Conservation (phyloP, 2,113 vertebrate species). For the Zosterops borbonicus region DNA sequence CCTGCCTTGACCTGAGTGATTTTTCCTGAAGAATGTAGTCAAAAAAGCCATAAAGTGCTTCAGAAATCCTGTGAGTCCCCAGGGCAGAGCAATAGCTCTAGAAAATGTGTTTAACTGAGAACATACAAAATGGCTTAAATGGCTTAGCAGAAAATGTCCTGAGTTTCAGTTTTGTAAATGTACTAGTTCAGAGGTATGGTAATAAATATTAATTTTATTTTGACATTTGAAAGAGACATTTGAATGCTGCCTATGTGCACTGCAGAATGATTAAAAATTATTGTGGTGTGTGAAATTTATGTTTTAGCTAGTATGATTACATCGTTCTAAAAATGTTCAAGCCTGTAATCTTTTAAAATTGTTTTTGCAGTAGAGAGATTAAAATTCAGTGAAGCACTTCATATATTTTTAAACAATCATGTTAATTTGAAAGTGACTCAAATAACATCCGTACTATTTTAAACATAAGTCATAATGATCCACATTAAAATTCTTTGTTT, state of each 20-base stretch:
- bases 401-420: slow-evolving; percentile 66
- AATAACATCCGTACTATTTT: slow-evolving; percentile 55
- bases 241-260: slow-evolving; percentile 65
- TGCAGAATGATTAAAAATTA: slow-evolving; percentile 77
- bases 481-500: neutral
- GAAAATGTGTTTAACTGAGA: slow-evolving; percentile 43
- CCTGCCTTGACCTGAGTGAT: neutral
- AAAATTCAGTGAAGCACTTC: slow-evolving; percentile 71
- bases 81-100: slow-evolving; percentile 33
- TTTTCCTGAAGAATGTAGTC: neutral
- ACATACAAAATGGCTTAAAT: neutral
- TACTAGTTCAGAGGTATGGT: slow-evolving; percentile 70
- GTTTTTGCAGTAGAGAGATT: slow-evolving; percentile 71
- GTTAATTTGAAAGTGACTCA: slow-evolving; percentile 66
- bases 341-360: slow-evolving; percentile 75
- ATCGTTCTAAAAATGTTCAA: slow-evolving; percentile 72
- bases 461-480: slow-evolving; percentile 17
- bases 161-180: slow-evolving; percentile 22
- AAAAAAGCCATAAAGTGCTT: slow-evolving; percentile 1
- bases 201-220: slow-evolving; percentile 80
- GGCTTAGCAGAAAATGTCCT: slow-evolving; percentile 21
- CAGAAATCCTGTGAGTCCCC: neutral
- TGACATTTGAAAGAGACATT: slow-evolving; percentile 77
- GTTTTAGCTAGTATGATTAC: slow-evolving; percentile 73
- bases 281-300: slow-evolving; percentile 75